phyloP scores from a whole-genome alignment of 2,113 vertebrate genomes.

The Protobothrops flavoviridis region DNA sequence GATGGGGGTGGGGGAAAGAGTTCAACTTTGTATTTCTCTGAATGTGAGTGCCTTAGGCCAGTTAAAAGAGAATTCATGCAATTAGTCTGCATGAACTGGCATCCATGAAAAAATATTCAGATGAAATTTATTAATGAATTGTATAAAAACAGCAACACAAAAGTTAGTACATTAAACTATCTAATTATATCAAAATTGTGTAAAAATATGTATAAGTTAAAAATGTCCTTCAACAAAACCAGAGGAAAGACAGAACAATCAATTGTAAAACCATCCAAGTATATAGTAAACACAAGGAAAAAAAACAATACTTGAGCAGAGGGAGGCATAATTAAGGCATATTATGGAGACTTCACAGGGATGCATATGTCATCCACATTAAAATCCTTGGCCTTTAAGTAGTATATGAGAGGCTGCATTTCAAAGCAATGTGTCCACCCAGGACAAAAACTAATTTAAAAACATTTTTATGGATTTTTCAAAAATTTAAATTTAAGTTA shows the following conservation, averaged over 20 bases:
- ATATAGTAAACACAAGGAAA: background rate
- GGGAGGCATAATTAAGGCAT: background rate
- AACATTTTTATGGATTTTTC: background rate
- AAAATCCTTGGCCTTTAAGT: background rate
- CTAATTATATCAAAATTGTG: background rate
- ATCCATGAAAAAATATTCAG: background rate
- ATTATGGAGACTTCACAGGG: background rate
- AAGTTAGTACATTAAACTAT: background rate
- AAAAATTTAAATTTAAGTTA: background rate
- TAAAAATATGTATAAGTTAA: background rate
- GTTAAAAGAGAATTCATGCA: background rate
- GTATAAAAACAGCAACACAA: background rate
- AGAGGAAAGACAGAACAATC: background rate
- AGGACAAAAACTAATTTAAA: background rate
- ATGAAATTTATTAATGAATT: background rate
- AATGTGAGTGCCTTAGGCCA: background rate
- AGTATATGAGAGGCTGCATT: background rate
- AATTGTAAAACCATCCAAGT: background rate
- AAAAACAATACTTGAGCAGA: background rate
- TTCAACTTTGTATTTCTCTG: background rate
- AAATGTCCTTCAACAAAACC: background rate
- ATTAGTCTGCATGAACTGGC: background rate
- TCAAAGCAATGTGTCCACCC: background rate
- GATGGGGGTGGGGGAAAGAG: background rate
- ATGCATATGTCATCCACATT: background rate